A percentile compares a stretch with the other conserved stretches of the same genome.
Conservation (phyloP, 2,797 vertebrate species). For the Hapalemur alaotrensis region DNA sequence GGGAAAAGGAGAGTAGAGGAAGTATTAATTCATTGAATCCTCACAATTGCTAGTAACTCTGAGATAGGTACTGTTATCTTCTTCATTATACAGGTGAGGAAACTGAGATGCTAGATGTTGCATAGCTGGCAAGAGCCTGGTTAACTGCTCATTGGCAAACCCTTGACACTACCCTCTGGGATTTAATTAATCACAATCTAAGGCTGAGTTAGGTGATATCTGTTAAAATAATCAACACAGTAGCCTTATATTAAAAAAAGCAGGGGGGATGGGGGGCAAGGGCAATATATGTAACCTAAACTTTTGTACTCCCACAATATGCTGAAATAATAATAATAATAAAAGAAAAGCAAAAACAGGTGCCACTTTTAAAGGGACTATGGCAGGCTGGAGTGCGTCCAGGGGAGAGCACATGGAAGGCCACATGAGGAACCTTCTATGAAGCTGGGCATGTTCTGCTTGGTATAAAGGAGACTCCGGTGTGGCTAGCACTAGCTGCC, state of each 20-base stretch:
- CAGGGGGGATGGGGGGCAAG: background rate
- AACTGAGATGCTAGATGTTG: background rate
- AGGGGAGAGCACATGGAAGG: background rate
- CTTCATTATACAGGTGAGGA: background rate
- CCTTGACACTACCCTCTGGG: background rate
- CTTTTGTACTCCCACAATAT: too few species aligned
- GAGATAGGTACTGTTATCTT: background rate
- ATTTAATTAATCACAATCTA: background rate
- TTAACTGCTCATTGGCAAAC: background rate
- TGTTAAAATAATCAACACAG: background rate
- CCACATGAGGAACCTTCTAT: background rate
- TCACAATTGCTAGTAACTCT: background rate
- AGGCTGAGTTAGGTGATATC: background rate
- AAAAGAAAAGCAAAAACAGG: background rate
- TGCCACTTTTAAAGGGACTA: background rate
- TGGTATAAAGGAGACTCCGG: background rate
- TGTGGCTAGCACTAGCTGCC: background rate
- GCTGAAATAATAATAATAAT: too few species aligned
- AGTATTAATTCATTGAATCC: background rate
- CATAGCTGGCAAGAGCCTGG: background rate
- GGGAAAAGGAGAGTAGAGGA: background rate
- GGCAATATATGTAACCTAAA: too few species aligned
- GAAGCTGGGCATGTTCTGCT: background rate
- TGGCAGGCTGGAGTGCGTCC: background rate
- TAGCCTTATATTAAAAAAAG: background rate